phyloP scores from a whole-genome alignment of 2,888 invertebrate species.

The Pyrochroa serraticornis region DNA sequence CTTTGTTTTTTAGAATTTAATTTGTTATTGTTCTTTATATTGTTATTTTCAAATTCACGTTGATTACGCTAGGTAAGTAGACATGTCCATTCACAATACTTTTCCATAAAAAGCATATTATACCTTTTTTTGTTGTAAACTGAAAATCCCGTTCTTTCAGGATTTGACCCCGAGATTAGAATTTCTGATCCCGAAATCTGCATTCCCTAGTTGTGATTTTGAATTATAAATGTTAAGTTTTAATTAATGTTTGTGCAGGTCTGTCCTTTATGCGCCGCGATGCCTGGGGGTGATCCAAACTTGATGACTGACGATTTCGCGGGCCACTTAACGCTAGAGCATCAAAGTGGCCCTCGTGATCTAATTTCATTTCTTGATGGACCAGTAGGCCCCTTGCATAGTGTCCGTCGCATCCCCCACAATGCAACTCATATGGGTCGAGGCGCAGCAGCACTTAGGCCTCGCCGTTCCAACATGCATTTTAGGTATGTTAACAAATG shows the following conservation, averaged over 20 bases:
- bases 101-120: too few species aligned
- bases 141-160: too few species aligned
- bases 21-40: too few species aligned
- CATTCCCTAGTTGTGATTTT: too few species aligned
- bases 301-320: conserved; percentile 98
- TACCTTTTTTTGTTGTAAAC: too few species aligned
- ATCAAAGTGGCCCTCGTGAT: conserved; percentile 81
- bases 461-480: conserved; percentile 92
- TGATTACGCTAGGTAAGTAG: too few species aligned
- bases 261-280: conserved; percentile 96
- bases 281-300: conserved; percentile 97
- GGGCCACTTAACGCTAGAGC: conserved; percentile 93
- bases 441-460: conserved; percentile 61
- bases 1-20: too few species aligned
- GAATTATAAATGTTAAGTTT: too few species aligned
- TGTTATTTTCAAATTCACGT: too few species aligned
- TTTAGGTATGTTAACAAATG: conserved; percentile 67
- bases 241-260: conserved; percentile 66
- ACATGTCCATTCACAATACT: too few species aligned
- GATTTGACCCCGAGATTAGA: too few species aligned
- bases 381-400: conserved; percentile 69
- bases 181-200: too few species aligned
- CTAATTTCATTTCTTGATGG: conserved; percentile 93
- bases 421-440: conserved; percentile 47
- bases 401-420: conserved; percentile 57